Evolutionary conservation across 1,140 invertebrate species (phyloP).

Genomic region (Leguminivora glycinivorella): DNA sequence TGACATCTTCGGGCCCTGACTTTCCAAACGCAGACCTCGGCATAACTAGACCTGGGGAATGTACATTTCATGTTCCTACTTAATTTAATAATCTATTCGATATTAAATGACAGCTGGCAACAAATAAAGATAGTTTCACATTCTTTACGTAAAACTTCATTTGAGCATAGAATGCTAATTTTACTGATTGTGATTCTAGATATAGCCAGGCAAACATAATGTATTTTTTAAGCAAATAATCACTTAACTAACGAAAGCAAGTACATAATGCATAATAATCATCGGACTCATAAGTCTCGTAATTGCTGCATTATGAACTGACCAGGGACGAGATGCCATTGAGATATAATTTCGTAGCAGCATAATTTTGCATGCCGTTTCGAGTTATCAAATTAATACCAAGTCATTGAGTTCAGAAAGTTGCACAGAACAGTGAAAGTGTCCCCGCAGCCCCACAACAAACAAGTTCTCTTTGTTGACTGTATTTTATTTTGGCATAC

Average conservation of each 20-base stretch:
- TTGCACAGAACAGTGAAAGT: slow-evolving; percentile 29
- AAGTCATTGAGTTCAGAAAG: slow-evolving; percentile 18
- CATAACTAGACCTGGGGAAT: slow-evolving; percentile 21
- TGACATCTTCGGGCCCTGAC: slow-evolving; percentile 23
- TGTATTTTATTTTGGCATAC: slow-evolving; percentile 61
- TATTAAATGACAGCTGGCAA: background rate
- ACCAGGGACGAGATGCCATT: background rate
- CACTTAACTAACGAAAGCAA: background rate
- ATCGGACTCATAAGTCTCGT: background rate
- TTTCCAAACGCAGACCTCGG: slow-evolving; percentile 20
- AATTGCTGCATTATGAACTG: background rate
- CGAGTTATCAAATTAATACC: slow-evolving; percentile 17
- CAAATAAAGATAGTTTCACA: background rate
- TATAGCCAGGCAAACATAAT: too few relatives aligned
- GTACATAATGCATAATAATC: background rate
- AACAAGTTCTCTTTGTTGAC: slow-evolving; percentile 22
- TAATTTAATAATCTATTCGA: background rate
- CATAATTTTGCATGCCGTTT: slow-evolving; percentile 1
- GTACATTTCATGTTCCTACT: background rate
- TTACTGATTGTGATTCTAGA: background rate
- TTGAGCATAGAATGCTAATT: background rate
- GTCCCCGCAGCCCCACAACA: slow-evolving; percentile 15
- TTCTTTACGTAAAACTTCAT: background rate
- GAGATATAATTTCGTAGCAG: background rate
- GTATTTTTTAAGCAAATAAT: background rate